A percentile compares a stretch with the other conserved stretches of the same genome.
Evolutionary conservation across 2,113 vertebrate genomes (phyloP).

Genomic region (Daboia siamensis): DNA sequence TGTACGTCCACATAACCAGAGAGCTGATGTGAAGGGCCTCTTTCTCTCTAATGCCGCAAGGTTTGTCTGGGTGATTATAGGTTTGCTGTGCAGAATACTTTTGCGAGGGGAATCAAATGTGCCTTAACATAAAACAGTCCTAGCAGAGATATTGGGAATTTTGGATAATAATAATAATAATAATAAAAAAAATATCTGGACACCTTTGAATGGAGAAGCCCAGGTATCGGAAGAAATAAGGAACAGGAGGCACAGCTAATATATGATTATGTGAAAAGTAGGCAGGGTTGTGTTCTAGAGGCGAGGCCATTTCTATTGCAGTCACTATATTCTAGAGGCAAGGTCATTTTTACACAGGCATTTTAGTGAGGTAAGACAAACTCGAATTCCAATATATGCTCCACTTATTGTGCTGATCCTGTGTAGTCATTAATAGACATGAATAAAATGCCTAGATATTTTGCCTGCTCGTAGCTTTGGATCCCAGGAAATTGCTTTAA

Average conservation of each 20-base stretch:
- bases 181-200: slow-evolving; percentile 31
- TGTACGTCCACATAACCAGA: not conserved
- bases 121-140: too few species aligned
- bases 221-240: not conserved
- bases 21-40: not conserved
- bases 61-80: not conserved
- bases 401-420: not conserved
- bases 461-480: not conserved
- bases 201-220: not conserved
- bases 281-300: not conserved
- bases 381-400: not conserved
- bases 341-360: not conserved
- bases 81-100: accelerated
- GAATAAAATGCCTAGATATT: not conserved
- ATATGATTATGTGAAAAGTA: slow-evolving; percentile 2
- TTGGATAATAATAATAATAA: slow-evolving; percentile 11
- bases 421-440: not conserved
- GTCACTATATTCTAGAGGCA: not conserved
- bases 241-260: not conserved
- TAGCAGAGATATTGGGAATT: slow-evolving; percentile 10
- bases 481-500: not conserved
- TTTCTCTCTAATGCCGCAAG: not conserved
- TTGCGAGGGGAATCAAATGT: not conserved
- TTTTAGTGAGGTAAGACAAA: slow-evolving; percentile 2
- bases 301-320: not conserved